Conservation (phyloP, 2,888 invertebrate species). For the Tetrapedia diversipes region DNA sequence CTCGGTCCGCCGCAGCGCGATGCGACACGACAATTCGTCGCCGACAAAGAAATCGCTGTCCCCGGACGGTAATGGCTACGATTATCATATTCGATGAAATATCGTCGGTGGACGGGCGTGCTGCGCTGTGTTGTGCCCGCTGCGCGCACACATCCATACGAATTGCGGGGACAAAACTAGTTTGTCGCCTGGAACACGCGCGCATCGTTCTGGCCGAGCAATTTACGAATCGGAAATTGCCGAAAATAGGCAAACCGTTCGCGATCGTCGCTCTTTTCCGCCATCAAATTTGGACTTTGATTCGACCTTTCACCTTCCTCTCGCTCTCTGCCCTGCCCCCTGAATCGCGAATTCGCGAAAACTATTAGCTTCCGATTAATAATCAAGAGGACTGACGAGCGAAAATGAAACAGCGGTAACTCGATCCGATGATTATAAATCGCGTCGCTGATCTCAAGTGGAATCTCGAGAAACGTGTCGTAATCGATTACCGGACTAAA, state of each 20-base stretch:
- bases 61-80: conserved; percentile 17
- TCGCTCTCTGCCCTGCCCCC: background rate
- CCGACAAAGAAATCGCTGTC: conserved; percentile 26
- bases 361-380: conserved; percentile 29
- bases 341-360: conserved; percentile 15
- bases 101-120: background rate
- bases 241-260: conserved; percentile 55
- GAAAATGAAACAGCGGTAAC: background rate
- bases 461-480: conserved; percentile 67
- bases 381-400: background rate
- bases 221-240: conserved; percentile 57
- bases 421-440: conserved; percentile 65
- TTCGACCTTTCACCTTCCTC: conserved; percentile 17
- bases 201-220: conserved; percentile 29
- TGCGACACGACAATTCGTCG: conserved; percentile 12
- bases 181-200: conserved; percentile 37
- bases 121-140: no score
- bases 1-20: no score
- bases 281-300: conserved; percentile 27
- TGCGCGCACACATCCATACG: background rate
- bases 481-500: conserved; percentile 76
- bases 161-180: conserved; percentile 50
- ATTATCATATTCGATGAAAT: conserved; percentile 47
- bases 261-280: conserved; percentile 53
- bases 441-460: conserved; percentile 65